Evolutionary conservation across 2,797 vertebrate genomes (phyloP).

Genomic region (Dallia pectoralis): DNA sequence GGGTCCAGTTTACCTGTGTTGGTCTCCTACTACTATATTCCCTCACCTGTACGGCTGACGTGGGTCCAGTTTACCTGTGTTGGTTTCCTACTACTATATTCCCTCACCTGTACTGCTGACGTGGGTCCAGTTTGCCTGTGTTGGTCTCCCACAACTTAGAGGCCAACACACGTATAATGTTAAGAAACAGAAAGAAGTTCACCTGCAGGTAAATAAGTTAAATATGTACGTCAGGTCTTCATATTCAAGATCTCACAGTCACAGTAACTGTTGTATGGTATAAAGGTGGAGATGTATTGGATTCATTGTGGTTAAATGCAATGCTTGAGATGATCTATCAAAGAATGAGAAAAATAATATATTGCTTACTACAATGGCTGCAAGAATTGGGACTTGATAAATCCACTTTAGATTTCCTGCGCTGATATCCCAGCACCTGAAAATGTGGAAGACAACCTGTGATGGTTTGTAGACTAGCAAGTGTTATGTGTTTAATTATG

Average conservation of each 20-base stretch:
- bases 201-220: slow-evolving; percentile 64
- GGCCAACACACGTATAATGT: slow-evolving; percentile 82
- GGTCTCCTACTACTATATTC: slow-evolving; percentile 85
- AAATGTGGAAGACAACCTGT: background rate
- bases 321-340: background rate
- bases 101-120: slow-evolving; percentile 80
- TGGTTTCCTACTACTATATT: background rate
- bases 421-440: slow-evolving; percentile 83
- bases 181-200: slow-evolving; percentile 84
- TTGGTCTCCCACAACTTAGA: slow-evolving; percentile 87
- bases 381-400: slow-evolving; percentile 83
- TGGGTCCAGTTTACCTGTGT: no score
- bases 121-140: slow-evolving; percentile 79
- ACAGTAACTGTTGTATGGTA: background rate
- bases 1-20: slow-evolving; percentile 82
- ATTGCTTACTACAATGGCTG: slow-evolving; percentile 77
- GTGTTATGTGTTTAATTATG: background rate
- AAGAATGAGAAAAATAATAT: slow-evolving; percentile 2
- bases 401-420: slow-evolving; percentile 86
- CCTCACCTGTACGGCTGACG: no score
- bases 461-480: background rate
- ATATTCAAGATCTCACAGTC: background rate
- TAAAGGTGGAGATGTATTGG: background rate
- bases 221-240: background rate
- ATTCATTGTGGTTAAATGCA: no score